Base-by-base conservation (phyloP, 2,888 invertebrate genomes). In the Chloromyia formosa region DNA sequence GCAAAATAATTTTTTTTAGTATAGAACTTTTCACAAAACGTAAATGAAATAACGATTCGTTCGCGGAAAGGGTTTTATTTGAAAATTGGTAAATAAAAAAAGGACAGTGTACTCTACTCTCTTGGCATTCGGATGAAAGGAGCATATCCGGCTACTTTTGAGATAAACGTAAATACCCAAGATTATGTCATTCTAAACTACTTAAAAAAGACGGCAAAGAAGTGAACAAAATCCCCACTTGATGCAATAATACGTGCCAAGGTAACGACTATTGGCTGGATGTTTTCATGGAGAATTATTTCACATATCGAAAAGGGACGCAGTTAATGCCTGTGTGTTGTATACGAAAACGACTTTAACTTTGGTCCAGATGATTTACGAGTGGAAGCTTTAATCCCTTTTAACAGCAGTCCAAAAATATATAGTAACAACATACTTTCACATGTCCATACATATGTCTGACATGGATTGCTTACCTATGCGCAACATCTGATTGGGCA, bases 401-500 rank as follows among this genome's bases (percentile, higher is more conserved):
- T 54, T 54, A 12, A 54, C 14, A 54, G 54, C 5, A 54, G 16
- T 54, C 54, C 5, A 5, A 54, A 54, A 12, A 54, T 5, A 12
- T n/a, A 54, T 16, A 54, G n/a, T n/a, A n/a, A n/a, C n/a, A n/a
- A n/a, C n/a, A n/a, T n/a, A n/a, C n/a, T n/a, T n/a, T n/a, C n/a
- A n/a, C n/a, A n/a, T n/a, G n/a, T n/a, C n/a, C n/a, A n/a, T n/a
- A 54, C 12, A 54, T 16, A 54, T 54, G 54, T 54, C 16, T 54
- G 54, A 54, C 9, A 54, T 54, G 16, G 4, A 64, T 64, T 42
- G 40, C 64, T 42, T 42, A 64, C 64, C 54, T 54, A 40, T 69
- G 56, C 45, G 23, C n/a, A 68, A 23, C 35, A 35, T 53, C 54
- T 69, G 69, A 69, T 69, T 69, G 69, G 69, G 54, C 53, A 69